A percentile compares a stretch with the other conserved stretches of the same genome.
Evolutionary conservation across 2,113 vertebrate species (phyloP).

Genomic region (Patagioenas fasciata): DNA sequence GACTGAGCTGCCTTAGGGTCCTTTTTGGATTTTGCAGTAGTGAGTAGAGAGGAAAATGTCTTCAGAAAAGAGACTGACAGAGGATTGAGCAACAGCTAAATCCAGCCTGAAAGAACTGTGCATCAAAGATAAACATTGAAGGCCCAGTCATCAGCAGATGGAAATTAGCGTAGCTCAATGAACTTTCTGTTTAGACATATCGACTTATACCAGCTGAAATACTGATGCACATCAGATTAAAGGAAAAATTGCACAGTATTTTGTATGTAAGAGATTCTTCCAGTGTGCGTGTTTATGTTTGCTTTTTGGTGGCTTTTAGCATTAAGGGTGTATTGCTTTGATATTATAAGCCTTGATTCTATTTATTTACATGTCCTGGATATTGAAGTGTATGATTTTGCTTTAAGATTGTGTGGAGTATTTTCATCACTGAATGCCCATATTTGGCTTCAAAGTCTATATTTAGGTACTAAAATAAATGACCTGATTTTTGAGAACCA

Average conservation of each 20-base stretch:
- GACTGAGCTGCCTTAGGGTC: not conserved
- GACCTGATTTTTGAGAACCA: not conserved
- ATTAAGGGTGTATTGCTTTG: not conserved
- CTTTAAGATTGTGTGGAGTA: not conserved
- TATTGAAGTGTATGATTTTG: not conserved
- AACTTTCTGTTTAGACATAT: not conserved
- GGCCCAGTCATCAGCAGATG: not conserved
- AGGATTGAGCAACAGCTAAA: not conserved
- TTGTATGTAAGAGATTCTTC: not conserved
- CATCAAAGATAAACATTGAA: not conserved
- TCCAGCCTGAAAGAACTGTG: not conserved
- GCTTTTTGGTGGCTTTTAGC: not conserved
- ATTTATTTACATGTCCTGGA: accelerated
- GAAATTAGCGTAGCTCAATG: not conserved
- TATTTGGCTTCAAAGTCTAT: not conserved
- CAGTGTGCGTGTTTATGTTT: not conserved
- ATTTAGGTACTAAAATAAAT: conserved; percentile 7
- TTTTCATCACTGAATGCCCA: not conserved
- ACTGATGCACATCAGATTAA: not conserved
- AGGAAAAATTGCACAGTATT: not conserved
- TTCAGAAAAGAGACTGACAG: not conserved
- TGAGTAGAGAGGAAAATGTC: not conserved
- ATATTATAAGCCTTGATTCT: not conserved
- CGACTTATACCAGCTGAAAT: not conserved
- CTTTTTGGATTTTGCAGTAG: not conserved